phyloP scores from a whole-genome alignment of 2,797 vertebrate genomes.

The Lemur catta region DNA sequence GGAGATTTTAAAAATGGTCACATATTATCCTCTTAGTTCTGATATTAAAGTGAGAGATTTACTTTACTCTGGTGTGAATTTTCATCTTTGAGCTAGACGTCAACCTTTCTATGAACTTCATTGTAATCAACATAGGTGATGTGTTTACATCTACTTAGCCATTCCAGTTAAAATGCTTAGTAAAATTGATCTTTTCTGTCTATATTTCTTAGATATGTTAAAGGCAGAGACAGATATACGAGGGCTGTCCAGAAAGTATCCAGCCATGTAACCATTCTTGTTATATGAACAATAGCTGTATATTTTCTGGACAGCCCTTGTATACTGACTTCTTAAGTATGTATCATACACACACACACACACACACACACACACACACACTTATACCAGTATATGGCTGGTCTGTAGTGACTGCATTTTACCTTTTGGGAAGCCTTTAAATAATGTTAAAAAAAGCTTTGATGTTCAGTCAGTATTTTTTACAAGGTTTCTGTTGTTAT shows the following conservation, averaged over 20 bases:
- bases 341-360: too few relatives aligned
- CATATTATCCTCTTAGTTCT: not conserved
- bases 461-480: conserved; percentile 2
- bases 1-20: not conserved
- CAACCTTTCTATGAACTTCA: conserved; percentile 2
- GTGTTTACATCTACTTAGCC: not conserved
- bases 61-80: not conserved
- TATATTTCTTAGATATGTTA: not conserved
- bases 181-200: not conserved
- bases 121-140: not conserved
- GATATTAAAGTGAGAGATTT: conserved; percentile 16
- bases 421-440: not conserved
- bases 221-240: not conserved
- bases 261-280: too few relatives aligned
- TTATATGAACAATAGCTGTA: too few relatives aligned
- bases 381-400: not conserved
- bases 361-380: too few relatives aligned
- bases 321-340: too few relatives aligned
- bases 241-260: not conserved
- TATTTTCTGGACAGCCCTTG: too few relatives aligned
- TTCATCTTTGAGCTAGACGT: not conserved
- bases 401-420: not conserved
- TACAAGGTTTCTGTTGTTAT: not conserved
- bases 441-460: not conserved
- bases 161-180: not conserved